Evolutionary conservation across 2,888 invertebrate species (phyloP).

Genomic region (Drosophila mimetica): DNA sequence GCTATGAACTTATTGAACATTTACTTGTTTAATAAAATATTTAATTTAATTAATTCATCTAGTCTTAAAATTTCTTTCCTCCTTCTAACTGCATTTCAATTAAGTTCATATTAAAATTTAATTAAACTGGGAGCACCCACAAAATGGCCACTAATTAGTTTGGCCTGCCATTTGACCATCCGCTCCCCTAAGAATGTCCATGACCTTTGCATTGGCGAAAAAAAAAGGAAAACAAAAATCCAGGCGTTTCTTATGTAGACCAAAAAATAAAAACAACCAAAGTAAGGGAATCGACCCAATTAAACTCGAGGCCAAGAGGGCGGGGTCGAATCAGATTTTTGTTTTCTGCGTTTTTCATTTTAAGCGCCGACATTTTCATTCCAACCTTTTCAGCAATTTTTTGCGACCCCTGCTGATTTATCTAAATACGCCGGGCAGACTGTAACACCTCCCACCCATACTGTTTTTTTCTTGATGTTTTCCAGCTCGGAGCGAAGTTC

Average conservation of each 20-base stretch:
- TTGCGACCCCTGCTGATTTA: slow-evolving; percentile 54
- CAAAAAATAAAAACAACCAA: slow-evolving; percentile 16
- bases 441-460: slow-evolving; percentile 49
- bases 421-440: slow-evolving; percentile 46
- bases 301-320: slow-evolving; percentile 59
- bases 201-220: slow-evolving; percentile 60
- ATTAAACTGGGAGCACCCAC: slow-evolving; percentile 67
- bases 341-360: slow-evolving; percentile 43
- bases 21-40: no score
- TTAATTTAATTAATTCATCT: no score
- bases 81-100: slow-evolving; percentile 54
- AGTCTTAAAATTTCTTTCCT: not conserved
- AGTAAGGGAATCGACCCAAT: slow-evolving; percentile 61
- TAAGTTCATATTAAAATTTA: slow-evolving; percentile 72
- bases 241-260: slow-evolving; percentile 48
- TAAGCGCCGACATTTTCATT: slow-evolving; percentile 72
- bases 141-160: slow-evolving; percentile 74
- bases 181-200: slow-evolving; percentile 17
- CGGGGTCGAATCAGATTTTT: slow-evolving; percentile 30
- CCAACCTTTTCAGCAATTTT: slow-evolving; percentile 57
- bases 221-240: slow-evolving; percentile 37
- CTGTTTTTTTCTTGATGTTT: slow-evolving; percentile 73
- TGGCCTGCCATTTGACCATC: slow-evolving; percentile 34
- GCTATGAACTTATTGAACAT: no score
- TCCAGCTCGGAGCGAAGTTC: slow-evolving; percentile 34